Base-by-base conservation (phyloP, 30 jellyfish, hydroid and myxozoan genomes). In the Aurelia sp. region DNA sequence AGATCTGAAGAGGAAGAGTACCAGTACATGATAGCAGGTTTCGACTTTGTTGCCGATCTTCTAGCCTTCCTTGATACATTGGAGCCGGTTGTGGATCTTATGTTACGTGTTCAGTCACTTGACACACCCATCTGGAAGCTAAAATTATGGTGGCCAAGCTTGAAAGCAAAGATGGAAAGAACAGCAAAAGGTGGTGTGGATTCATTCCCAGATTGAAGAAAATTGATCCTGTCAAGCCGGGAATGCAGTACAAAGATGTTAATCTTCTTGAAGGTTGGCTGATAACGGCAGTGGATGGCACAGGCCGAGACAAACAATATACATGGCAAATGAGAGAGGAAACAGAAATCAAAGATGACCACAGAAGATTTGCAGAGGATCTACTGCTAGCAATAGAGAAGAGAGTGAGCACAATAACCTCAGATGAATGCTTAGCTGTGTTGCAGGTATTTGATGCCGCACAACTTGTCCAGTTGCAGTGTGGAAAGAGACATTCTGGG, bases 11-110 rank as follows among this genome's bases (percentile, higher is more conserved):
- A 86, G 20, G 96, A 86, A 76, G 89, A 76, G 66, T 76, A 73
- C 61, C 96, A 62, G 77, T 86, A 64, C 63, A 75, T 74, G 89
- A 86, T 86, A 9, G 66, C 84, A 9, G 96, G 90, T 15, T 75
- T 79, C 21, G 94, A 84, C 50, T 84, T 53, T 76, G 74, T 76
- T 10, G 37, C 30, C 3, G 63, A 66, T 66, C 73, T 79, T 52
- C 90, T 79, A 12, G 84, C 53, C 57, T n/a, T 73, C 30, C 84
- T 79, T 68, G 85, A 71, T 64, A 82, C 52, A 23, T 67, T 68
- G 92, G 85, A 82, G 78, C 92, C 86, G 58, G 85, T 81, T 55
- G 92, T 82, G n/a, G 76, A 68, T 41, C 69, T 82, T 22, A 82
- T 82, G 92, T 61, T 55, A 47, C 75, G 73, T 6, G 62, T 67